These are phyloP conservation scores for Hypsopygia costalis DNA, from an alignment of 2,888 invertebrate genomes.

Conservation along the genomic window DNA sequence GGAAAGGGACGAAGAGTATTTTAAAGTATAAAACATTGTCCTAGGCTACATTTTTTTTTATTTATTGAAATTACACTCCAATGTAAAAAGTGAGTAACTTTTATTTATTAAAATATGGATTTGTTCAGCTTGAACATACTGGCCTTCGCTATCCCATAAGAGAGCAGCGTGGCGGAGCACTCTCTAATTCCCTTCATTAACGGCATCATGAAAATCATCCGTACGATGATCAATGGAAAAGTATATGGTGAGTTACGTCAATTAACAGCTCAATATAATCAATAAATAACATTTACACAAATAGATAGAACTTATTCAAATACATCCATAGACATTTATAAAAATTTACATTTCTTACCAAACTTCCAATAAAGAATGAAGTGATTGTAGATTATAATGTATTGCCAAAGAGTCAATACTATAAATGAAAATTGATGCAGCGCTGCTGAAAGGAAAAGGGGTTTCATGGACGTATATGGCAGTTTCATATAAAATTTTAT, in stretches of 20 bases:
- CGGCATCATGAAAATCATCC: too few relatives aligned
- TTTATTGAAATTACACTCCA: too few relatives aligned
- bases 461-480: conserved; percentile 43
- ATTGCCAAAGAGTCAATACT: conserved; percentile 49
- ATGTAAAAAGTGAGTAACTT: too few relatives aligned
- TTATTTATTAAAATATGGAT: too few relatives aligned
- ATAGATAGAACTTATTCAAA: conserved; percentile 9
- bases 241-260: conserved; percentile 9
- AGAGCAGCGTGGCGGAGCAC: too few relatives aligned
- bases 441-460: conserved; percentile 57
- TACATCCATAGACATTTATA: conserved; percentile 37
- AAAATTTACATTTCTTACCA: conserved; percentile 59
- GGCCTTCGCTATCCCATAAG: too few relatives aligned
- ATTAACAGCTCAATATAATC: conserved; percentile 4
- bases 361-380: conserved; percentile 48
- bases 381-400: conserved; percentile 34
- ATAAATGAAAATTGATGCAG: conserved; percentile 35
- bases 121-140: too few relatives aligned
- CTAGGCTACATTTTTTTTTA: too few relatives aligned
- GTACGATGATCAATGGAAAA: too few relatives aligned
- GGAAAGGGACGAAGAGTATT: too few relatives aligned
- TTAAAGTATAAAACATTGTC: too few relatives aligned
- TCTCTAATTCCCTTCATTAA: too few relatives aligned
- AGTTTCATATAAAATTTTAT: conserved; percentile 25
- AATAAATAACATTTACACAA: conserved; percentile 2